Conservation (phyloP, 2,113 vertebrate species). For the Larimichthys crocea region DNA sequence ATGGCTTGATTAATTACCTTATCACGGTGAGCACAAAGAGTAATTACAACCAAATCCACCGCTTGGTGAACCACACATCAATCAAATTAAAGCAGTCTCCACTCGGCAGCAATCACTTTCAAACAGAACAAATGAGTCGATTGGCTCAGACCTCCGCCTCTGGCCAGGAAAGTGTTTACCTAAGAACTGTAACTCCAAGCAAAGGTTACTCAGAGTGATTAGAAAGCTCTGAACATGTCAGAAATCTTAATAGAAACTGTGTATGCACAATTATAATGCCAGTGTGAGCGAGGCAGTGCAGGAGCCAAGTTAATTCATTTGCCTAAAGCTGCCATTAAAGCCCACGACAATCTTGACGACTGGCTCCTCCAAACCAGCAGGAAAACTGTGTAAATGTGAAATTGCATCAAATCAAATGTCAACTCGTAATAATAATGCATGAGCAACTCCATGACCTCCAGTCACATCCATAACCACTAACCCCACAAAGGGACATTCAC, state of each 20-base stretch:
- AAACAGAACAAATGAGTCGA: slow-evolving; percentile 70
- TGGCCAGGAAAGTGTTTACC: slow-evolving; percentile 63
- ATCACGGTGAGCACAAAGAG: slow-evolving; percentile 87
- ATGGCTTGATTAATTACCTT: slow-evolving; percentile 92
- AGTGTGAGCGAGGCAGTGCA: too few relatives aligned
- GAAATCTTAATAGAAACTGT: slow-evolving; percentile 49
- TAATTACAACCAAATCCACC: slow-evolving; percentile 89
- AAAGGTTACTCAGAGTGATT: slow-evolving; percentile 66
- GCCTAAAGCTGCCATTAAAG: slow-evolving; percentile 40
- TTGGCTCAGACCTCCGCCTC: slow-evolving; percentile 58
- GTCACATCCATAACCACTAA: neutral
- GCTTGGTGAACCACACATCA: slow-evolving; percentile 84
- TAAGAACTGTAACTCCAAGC: slow-evolving; percentile 46
- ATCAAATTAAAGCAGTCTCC: slow-evolving; percentile 82
- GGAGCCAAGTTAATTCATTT: neutral
- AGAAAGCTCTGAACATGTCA: slow-evolving; percentile 31
- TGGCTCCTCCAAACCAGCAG: slow-evolving; percentile 3
- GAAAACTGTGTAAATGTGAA: slow-evolving; percentile 20
- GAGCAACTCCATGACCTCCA: slow-evolving; percentile 14
- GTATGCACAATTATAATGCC: slow-evolving; percentile 19
- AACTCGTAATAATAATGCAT: slow-evolving; percentile 8
- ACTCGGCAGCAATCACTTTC: slow-evolving; percentile 72
- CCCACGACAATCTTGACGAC: neutral
- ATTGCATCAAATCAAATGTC: slow-evolving; percentile 36
- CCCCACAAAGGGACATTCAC: neutral